A percentile compares a stretch with the other conserved stretches of the same genome.
Conservation (phyloP, 2,888 invertebrate genomes). For the Folsomia candida region DNA sequence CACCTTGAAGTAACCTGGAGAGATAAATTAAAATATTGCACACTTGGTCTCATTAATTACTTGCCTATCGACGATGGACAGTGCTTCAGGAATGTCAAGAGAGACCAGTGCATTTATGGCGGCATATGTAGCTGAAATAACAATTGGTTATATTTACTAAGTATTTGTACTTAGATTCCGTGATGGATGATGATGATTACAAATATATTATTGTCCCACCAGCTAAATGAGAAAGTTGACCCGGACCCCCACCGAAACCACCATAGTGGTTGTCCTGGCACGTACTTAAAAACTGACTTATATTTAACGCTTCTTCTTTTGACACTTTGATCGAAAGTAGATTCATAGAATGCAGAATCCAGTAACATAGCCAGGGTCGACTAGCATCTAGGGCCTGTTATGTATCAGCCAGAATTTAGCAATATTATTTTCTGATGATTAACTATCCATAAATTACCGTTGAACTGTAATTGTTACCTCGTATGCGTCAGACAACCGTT, state of each 20-base stretch:
- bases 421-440: too few relatives aligned
- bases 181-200: background rate
- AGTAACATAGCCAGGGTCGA: conserved; percentile 94
- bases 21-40: too few relatives aligned
- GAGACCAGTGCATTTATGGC: conserved; percentile 90
- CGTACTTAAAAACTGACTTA: conserved; percentile 63
- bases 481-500: conserved; percentile 67
- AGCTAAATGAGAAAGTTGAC: conserved; percentile 88
- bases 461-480: conserved; percentile 61
- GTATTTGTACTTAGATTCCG: too few relatives aligned
- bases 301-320: conserved; percentile 59
- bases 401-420: background rate
- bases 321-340: conserved; percentile 67
- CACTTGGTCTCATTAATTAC: conserved; percentile 15
- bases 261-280: conserved; percentile 74
- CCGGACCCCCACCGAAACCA: conserved; percentile 92
- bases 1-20: too few relatives aligned
- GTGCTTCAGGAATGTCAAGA: conserved; percentile 83
- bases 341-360: conserved; percentile 89
- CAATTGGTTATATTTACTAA: too few relatives aligned
- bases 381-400: conserved; percentile 83
- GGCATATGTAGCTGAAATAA: conserved; percentile 77
- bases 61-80: conserved; percentile 78
- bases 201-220: background rate
- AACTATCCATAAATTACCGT: too few relatives aligned